Evolutionary conservation across 2,888 invertebrate genomes (phyloP), one percentile per base, ranked within the genome.

Genomic region (Sphaerophoria rueppellii): DNA sequence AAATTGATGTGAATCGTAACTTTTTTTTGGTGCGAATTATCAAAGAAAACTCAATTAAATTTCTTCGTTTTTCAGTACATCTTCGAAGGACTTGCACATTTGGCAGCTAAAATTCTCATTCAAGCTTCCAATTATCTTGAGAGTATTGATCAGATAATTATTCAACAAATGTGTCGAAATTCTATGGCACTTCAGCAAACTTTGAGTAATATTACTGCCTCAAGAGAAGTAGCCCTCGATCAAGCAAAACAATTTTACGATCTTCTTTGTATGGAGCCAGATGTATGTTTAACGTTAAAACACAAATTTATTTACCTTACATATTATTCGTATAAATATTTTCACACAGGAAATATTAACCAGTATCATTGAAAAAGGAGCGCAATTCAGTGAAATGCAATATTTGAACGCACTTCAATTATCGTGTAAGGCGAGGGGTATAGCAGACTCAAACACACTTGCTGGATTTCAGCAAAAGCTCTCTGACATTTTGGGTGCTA

Each of bases 181-280:
- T 95, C 97, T 24, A 95, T 96, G 91, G 95, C 96, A 0, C 92
- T 98, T 35, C 97, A 97, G 89, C 97, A 97, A 91, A 96, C 96
- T 5, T 91, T 97, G n/a, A 95, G 96, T 52, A 95, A 95, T 89
- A 96, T 97, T 76, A 97, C 97, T 1, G 95, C 95, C 92, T 94
- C 95, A 0, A 93, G 96, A 77, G 96, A 97, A 92, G 93, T 96
- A 12, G 96, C 96, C 16, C 93, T 99, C 88, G 98, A 98, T 91
- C 95, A 97, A 89, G 98, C 98, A 0, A 94, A 97, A 88, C 95
- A 95, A 87, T 98, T 97, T 92, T 96, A 97, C 89, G 97, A 98
- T 88, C 93, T 98, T 87, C 95, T 98, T 81, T 95, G 96, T 87
- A 94, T 95, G 89, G 93, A 95, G 32, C 97, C 97, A 0, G 96